Percentiles rank a stretch among this genome's conserved stretches.
Conservation (phyloP, 2,888 invertebrate genomes). For the Dinocampus coccinellae region DNA sequence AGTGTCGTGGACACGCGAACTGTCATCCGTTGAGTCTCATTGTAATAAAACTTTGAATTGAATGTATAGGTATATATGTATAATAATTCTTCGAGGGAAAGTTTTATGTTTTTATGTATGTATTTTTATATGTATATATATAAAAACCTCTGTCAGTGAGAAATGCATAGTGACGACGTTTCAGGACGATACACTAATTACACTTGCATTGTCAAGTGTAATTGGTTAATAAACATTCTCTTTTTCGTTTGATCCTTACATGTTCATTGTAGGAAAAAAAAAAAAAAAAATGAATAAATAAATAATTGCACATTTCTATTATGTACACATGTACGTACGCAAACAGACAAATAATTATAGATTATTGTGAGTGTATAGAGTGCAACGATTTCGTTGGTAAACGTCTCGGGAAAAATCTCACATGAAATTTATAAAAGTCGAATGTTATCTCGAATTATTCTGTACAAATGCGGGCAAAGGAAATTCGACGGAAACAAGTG, state of each 20-base stretch:
- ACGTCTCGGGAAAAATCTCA: constrained; percentile 31
- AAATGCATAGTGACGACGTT: constrained; percentile 28
- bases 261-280: neutral
- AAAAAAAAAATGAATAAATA: neutral
- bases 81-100: constrained; percentile 60
- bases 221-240: constrained; percentile 68
- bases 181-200: constrained; percentile 56
- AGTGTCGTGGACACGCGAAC: constrained; percentile 39
- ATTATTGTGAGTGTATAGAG: constrained; percentile 12
- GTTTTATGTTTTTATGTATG: constrained; percentile 59
- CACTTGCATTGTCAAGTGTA: constrained; percentile 50
- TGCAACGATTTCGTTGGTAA: constrained; percentile 42
- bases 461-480: neutral
- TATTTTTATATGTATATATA: constrained; percentile 57
- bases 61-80: constrained; percentile 13
- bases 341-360: too few relatives aligned
- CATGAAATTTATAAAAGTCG: neutral
- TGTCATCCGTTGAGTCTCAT: neutral
- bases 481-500: too few relatives aligned
- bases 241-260: constrained; percentile 59
- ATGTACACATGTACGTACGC: too few relatives aligned
- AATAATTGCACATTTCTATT: too few relatives aligned
- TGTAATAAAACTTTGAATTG: constrained; percentile 1
- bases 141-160: constrained; percentile 40
- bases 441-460: neutral